Percentiles rank a stretch among this genome's conserved stretches.
Evolutionary conservation across 2,113 vertebrate genomes (phyloP).

Genomic region (Hemiprocne comata): DNA sequence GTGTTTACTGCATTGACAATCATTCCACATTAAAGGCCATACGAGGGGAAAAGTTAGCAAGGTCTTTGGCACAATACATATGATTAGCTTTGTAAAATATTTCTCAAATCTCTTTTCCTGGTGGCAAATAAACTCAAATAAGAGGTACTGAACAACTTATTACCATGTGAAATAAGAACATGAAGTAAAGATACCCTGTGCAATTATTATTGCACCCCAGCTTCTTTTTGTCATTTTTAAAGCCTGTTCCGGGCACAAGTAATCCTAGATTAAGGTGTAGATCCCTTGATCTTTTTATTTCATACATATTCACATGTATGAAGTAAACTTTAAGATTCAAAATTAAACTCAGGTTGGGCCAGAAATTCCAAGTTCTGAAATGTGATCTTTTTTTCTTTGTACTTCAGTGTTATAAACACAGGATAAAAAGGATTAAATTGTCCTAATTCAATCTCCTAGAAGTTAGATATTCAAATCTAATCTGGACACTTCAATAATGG

Average conservation of each 20-base stretch:
- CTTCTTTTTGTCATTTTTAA: neutral
- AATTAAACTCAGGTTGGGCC: neutral
- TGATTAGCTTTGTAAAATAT: neutral
- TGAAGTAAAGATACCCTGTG: neutral
- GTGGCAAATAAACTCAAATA: neutral
- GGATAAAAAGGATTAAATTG: neutral
- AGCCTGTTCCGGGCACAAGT: neutral
- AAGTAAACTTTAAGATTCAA: neutral
- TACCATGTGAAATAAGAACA: neutral
- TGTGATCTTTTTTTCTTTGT: neutral
- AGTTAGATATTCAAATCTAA: neutral
- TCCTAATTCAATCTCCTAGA: neutral
- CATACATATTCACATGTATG: neutral
- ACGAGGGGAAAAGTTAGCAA: neutral
- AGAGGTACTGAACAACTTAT: neutral
- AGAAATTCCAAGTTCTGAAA: neutral
- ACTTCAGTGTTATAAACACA: neutral
- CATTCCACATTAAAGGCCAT: neutral
- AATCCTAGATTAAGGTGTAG: neutral
- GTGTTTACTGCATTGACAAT: conserved; percentile 22
- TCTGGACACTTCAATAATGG: neutral
- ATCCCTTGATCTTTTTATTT: neutral
- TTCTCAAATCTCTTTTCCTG: neutral
- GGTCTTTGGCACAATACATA: neutral
- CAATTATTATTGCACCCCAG: neutral